phyloP scores from a whole-genome alignment of 2,113 vertebrate genomes.

The Emydura subglobosa region DNA sequence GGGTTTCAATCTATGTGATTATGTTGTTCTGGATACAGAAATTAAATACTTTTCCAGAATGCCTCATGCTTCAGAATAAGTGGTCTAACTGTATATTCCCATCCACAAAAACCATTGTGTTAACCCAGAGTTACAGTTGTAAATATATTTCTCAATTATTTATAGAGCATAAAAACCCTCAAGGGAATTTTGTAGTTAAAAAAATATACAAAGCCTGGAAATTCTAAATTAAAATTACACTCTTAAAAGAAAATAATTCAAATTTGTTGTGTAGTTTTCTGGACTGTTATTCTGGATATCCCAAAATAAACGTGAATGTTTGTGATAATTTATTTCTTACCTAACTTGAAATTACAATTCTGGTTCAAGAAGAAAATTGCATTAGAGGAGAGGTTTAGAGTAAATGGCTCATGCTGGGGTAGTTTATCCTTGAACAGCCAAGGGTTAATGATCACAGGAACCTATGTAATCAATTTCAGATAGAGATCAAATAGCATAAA shows the following conservation, averaged over 20 bases:
- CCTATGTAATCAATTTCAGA: not conserved
- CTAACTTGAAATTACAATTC: not conserved
- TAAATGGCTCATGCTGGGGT: rapidly evolving
- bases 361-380: not conserved
- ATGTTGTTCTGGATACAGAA: not conserved
- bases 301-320: not conserved
- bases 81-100: not conserved
- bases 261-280: not conserved
- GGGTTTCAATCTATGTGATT: not conserved
- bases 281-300: not conserved
- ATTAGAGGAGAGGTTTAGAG: not conserved
- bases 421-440: not conserved
- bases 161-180: not conserved
- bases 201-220: not conserved
- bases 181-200: not conserved
- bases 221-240: not conserved
- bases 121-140: not conserved
- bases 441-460: not conserved
- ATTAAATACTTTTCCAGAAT: not conserved
- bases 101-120: not conserved
- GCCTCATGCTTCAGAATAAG: not conserved
- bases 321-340: not conserved
- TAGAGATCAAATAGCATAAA: not conserved
- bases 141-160: not conserved
- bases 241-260: not conserved